Evolutionary conservation across 2,113 vertebrate species (phyloP).

Genomic region (Edolisoma coerulescens): DNA sequence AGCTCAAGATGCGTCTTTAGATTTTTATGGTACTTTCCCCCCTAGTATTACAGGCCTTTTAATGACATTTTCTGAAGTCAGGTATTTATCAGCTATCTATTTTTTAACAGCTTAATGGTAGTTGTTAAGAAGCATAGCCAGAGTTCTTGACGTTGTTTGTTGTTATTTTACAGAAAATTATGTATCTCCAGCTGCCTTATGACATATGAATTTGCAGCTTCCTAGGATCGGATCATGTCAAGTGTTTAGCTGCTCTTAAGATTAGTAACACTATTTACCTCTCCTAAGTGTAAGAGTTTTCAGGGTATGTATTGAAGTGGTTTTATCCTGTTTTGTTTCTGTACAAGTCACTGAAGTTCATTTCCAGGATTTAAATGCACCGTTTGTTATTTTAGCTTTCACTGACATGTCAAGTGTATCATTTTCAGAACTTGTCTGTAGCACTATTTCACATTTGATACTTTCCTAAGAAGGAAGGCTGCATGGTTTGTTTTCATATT

Average conservation of each 20-base stretch:
- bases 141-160: neutral
- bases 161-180: neutral
- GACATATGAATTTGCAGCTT: neutral
- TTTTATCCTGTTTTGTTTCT: neutral
- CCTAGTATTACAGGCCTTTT: neutral
- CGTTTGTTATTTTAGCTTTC: neutral
- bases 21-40: neutral
- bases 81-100: neutral
- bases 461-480: constrained; percentile 38
- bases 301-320: neutral
- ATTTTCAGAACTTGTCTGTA: constrained; percentile 7
- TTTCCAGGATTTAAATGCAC: neutral
- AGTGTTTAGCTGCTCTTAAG: neutral
- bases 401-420: neutral
- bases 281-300: neutral
- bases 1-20: neutral
- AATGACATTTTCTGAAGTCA: neutral
- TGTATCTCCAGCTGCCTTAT: neutral
- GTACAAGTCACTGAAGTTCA: neutral
- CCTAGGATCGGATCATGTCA: neutral
- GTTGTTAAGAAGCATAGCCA: neutral
- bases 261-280: neutral
- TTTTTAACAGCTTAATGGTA: neutral
- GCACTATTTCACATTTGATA: constrained; percentile 20
- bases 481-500: constrained; percentile 36